A percentile compares a stretch with the other conserved stretches of the same genome.
These are phyloP conservation scores for Blera fallax DNA, from an alignment of 2,888 invertebrate genomes.

Conservation along the genomic window DNA sequence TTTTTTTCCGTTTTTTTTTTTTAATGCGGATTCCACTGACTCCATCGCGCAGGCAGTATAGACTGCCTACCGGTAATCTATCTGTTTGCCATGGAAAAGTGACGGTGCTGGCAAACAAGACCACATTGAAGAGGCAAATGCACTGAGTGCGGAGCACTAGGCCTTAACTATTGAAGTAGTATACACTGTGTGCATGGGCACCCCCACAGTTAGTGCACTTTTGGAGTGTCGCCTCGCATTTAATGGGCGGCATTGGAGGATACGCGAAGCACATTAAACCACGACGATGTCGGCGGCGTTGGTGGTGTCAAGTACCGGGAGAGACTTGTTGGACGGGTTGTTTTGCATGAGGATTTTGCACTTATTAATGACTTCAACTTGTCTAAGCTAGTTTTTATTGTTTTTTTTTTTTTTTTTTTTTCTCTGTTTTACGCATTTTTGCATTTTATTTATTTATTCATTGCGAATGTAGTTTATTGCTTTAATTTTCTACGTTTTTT, in stretches of 20 bases:
- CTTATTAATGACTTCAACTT: slow-evolving; percentile 48
- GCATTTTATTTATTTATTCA: not conserved
- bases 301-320: slow-evolving; percentile 53
- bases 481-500: not conserved
- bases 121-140: slow-evolving; percentile 40
- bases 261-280: slow-evolving; percentile 29
- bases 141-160: too few relatives aligned
- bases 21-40: slow-evolving; percentile 22
- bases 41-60: slow-evolving; percentile 42
- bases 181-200: not conserved
- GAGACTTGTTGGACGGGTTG: slow-evolving; percentile 62
- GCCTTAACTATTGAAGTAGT: not conserved
- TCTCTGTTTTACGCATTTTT: too few relatives aligned
- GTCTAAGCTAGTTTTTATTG: slow-evolving; percentile 35
- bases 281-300: not conserved
- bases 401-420: not conserved
- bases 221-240: slow-evolving; percentile 47
- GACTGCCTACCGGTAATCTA: slow-evolving; percentile 65
- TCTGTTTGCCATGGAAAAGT: slow-evolving; percentile 41
- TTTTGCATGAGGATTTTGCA: slow-evolving; percentile 46
- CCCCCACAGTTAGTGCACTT: slow-evolving; percentile 36
- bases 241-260: slow-evolving; percentile 42
- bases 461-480: not conserved
- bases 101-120: slow-evolving; percentile 27
- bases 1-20: not conserved